phyloP scores from a whole-genome alignment of 2,888 invertebrate species.

The Melanostoma scalare region DNA sequence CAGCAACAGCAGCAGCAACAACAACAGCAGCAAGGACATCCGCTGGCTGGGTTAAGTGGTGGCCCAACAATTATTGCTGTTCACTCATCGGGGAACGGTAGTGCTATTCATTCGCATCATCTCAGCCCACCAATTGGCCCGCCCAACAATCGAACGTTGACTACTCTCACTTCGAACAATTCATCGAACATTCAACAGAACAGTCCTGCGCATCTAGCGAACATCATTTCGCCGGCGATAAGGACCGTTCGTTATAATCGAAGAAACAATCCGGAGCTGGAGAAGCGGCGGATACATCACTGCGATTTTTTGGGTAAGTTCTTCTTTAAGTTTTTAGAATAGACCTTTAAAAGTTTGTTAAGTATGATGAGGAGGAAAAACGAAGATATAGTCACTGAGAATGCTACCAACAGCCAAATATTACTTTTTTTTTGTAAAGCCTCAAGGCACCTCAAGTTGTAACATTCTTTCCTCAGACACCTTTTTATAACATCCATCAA shows the following conservation, averaged over 20 bases:
- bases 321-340: neutral
- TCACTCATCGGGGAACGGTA: conserved; percentile 68
- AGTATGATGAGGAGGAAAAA: too few relatives aligned
- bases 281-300: conserved; percentile 97
- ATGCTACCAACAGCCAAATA: too few relatives aligned
- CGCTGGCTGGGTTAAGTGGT: conserved; percentile 77
- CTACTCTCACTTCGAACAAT: conserved; percentile 74
- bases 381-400: too few relatives aligned
- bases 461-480: too few relatives aligned
- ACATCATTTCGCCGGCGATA: conserved; percentile 78
- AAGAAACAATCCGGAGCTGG: conserved; percentile 97
- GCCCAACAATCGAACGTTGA: conserved; percentile 74
- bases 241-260: conserved; percentile 91
- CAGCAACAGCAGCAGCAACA: conserved; percentile 74
- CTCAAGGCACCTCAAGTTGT: too few relatives aligned
- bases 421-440: too few relatives aligned
- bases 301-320: conserved; percentile 95
- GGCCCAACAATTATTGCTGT: conserved; percentile 78
- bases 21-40: conserved; percentile 76
- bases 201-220: conserved; percentile 79
- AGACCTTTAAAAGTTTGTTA: too few relatives aligned
- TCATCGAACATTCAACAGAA: conserved; percentile 74
- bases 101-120: conserved; percentile 69
- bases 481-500: too few relatives aligned
- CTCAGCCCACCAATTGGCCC: conserved; percentile 73